These are phyloP conservation scores for Drosophila recens DNA, from an alignment of 2,888 invertebrate species.

Conservation along the genomic window DNA sequence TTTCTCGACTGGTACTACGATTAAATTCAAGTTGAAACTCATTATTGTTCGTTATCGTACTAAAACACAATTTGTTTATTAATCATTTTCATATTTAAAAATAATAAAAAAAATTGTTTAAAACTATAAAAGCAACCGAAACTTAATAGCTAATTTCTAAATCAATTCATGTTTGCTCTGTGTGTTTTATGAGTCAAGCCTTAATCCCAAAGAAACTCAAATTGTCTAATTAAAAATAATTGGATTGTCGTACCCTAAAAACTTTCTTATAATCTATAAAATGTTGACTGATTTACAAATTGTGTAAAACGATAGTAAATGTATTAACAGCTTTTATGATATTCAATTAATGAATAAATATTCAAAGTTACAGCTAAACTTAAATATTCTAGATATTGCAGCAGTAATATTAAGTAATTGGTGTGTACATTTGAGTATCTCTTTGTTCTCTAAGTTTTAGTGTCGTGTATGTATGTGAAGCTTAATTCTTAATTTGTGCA, in stretches of 20 bases:
- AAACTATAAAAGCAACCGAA: constrained; percentile 5
- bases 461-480: constrained; percentile 18
- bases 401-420: constrained; percentile 2
- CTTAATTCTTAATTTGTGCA: constrained; percentile 47
- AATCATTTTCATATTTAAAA: constrained; percentile 15
- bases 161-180: constrained; percentile 20
- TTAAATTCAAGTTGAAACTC: constrained; percentile 82
- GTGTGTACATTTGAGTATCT: constrained; percentile 6
- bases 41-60: constrained; percentile 54
- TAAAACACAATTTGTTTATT: constrained; percentile 64
- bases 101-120: constrained; percentile 26
- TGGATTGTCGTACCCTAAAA: neutral
- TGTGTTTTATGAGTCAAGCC: neutral
- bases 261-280: constrained; percentile 9
- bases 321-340: constrained; percentile 9
- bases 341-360: constrained; percentile 25
- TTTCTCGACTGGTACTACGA: constrained; percentile 99
- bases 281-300: neutral
- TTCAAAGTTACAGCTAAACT: constrained; percentile 12
- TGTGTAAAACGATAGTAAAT: no score
- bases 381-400: constrained; percentile 12
- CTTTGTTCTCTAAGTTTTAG: neutral
- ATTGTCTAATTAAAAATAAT: constrained; percentile 5
- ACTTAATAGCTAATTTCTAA: constrained; percentile 2
- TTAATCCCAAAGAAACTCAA: neutral